Evolutionary conservation across 2,113 vertebrate species (phyloP).

Genomic region (Osmerus eperlanus): DNA sequence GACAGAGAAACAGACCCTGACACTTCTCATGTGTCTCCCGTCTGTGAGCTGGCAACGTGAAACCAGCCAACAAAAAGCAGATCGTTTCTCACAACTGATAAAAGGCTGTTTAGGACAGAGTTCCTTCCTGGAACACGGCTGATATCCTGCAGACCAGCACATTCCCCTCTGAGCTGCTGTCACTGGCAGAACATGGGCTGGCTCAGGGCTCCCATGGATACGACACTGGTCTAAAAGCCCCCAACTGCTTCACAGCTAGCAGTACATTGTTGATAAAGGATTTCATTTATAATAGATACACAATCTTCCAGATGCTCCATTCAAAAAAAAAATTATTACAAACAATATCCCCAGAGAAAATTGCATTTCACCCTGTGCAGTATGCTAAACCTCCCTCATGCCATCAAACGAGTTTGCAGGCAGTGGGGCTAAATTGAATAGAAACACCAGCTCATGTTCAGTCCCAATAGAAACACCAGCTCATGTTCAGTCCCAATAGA

Average conservation of each 20-base stretch:
- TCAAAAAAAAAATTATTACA: too few species aligned
- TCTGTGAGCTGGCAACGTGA: constrained; percentile 49
- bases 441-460: constrained; percentile 4
- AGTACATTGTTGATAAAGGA: too few species aligned
- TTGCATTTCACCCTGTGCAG: background rate
- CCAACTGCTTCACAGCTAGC: too few species aligned
- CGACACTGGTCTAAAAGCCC: too few species aligned
- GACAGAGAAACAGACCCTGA: constrained; percentile 36
- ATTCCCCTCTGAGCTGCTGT: constrained; percentile 49
- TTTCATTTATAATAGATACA: too few species aligned
- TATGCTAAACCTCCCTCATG: too few species aligned
- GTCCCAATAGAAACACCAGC: background rate
- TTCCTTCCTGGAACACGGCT: constrained; percentile 78
- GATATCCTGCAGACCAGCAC: constrained; percentile 67
- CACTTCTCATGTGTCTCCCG: constrained; percentile 46
- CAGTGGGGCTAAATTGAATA: constrained; percentile 14
- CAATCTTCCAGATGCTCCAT: too few species aligned
- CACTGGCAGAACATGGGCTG: constrained; percentile 32
- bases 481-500: too few species aligned
- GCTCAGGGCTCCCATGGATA: background rate
- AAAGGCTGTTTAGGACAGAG: constrained; percentile 59
- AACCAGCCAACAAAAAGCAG: constrained; percentile 39
- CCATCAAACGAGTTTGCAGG: background rate
- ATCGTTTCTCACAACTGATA: constrained; percentile 64
- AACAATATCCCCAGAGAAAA: too few species aligned